Conservation (phyloP, 2,113 vertebrate species). For the zebrafish (Danio rerio) region DNA sequence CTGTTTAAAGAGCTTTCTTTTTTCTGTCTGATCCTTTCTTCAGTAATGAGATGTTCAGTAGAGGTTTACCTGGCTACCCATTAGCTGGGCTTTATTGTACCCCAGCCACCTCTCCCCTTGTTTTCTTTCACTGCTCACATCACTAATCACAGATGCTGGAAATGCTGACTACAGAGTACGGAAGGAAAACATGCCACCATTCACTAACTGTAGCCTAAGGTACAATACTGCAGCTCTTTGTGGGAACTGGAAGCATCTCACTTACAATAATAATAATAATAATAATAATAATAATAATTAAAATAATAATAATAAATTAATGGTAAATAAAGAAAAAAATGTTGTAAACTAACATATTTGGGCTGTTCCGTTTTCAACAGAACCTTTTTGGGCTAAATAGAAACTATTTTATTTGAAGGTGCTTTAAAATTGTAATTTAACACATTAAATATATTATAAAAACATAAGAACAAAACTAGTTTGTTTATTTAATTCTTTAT, state of each 20-base stretch:
- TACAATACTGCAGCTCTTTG: constrained; percentile 10
- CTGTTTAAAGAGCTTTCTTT: constrained; percentile 47
- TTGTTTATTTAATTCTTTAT: no score
- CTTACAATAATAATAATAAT: background rate
- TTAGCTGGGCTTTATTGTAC: constrained; percentile 56
- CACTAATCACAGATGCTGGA: constrained; percentile 58
- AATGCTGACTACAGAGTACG: constrained; percentile 49
- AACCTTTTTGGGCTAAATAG: background rate
- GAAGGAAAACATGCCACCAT: constrained; percentile 35
- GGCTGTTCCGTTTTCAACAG: background rate
- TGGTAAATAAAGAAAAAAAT: background rate
- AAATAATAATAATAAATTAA: background rate
- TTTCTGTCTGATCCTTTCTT: constrained; percentile 49
- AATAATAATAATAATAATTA: background rate
- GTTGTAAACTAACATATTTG: background rate
- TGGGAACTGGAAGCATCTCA: background rate
- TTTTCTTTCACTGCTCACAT: constrained; percentile 57
- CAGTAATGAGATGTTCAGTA: constrained; percentile 61
- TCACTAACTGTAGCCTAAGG: constrained; percentile 49
- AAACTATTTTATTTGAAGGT: background rate
- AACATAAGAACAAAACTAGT: no score
- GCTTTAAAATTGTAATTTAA: no score
- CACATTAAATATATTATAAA: no score
- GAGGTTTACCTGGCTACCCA: constrained; percentile 56
- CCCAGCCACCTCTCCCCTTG: constrained; percentile 41